These are phyloP conservation scores for Syrrhaptes paradoxus DNA, from an alignment of 2,113 vertebrate species.

Conservation along the genomic window DNA sequence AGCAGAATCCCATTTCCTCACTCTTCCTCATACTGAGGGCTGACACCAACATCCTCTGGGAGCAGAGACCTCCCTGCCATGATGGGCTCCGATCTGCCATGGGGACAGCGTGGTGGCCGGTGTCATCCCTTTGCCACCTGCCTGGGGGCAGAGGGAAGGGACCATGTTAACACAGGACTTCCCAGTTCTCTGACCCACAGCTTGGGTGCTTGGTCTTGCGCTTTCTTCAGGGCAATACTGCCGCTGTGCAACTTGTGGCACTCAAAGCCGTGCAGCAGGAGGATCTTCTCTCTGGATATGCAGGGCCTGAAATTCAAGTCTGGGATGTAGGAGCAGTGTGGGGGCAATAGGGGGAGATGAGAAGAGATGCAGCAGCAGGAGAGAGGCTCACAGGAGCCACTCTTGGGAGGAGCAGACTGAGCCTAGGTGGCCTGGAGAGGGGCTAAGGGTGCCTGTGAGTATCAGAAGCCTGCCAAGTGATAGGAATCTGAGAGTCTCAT, in stretches of 20 bases:
- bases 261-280: not conserved
- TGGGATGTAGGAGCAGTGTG: not conserved
- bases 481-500: not conserved
- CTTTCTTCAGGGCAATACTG: not conserved
- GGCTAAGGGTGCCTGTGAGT: not conserved
- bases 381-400: not conserved
- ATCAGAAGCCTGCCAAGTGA: not conserved
- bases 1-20: not conserved
- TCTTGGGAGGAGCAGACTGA: not conserved
- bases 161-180: not conserved
- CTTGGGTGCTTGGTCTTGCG: not conserved
- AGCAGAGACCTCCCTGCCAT: not conserved
- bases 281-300: not conserved
- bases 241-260: fast-evolving
- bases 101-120: too few relatives aligned
- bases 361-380: not conserved
- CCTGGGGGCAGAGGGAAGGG: not conserved
- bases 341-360: not conserved
- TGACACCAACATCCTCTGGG: not conserved
- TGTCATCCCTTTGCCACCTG: not conserved
- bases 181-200: not conserved
- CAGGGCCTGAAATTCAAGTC: not conserved
- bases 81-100: not conserved
- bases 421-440: not conserved
- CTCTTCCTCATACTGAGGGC: not conserved